A percentile compares a stretch with the other conserved stretches of the same genome.
phyloP scores from a whole-genome alignment of 2,113 vertebrate genomes.

The Talpa occidentalis region DNA sequence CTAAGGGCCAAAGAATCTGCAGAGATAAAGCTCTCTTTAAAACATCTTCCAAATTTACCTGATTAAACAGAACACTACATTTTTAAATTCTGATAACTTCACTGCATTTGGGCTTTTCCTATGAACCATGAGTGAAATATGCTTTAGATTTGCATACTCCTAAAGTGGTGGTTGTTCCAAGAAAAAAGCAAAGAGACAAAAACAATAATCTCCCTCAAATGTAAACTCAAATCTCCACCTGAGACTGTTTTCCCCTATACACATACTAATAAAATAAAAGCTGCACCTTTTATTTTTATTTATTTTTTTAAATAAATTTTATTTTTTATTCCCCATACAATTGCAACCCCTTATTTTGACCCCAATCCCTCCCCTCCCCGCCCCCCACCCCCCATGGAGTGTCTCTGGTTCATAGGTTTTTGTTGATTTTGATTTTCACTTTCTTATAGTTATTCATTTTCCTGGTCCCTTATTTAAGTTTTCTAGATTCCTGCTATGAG shows the following conservation, averaged over 20 bases:
- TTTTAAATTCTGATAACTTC: constrained; percentile 21
- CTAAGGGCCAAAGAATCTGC: neutral
- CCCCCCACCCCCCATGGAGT: too few species aligned
- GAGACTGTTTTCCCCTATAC: neutral
- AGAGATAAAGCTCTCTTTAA: neutral
- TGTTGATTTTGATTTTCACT: too few species aligned
- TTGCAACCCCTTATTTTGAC: too few species aligned
- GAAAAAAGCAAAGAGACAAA: neutral
- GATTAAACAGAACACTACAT: constrained; percentile 41
- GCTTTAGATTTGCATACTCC: constrained; percentile 39
- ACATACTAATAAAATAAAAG: constrained; percentile 15
- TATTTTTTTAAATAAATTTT: too few species aligned
- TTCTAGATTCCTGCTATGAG: too few species aligned
- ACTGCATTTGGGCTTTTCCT: neutral
- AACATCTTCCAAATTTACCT: neutral
- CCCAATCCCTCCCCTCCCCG: too few species aligned
- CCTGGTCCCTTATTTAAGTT: too few species aligned
- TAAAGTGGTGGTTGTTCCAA: neutral
- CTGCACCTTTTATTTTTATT: neutral
- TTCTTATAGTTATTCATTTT: too few species aligned
- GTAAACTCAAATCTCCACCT: constrained; percentile 5
- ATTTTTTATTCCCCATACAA: too few species aligned
- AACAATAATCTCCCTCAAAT: neutral
- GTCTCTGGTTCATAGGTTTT: too few species aligned
- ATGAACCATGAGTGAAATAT: neutral